Percentiles rank a stretch among this genome's conserved stretches.
These are phyloP conservation scores for Zaprionus nigranus DNA, from an alignment of 1,140 invertebrate species.

Conservation along the genomic window DNA sequence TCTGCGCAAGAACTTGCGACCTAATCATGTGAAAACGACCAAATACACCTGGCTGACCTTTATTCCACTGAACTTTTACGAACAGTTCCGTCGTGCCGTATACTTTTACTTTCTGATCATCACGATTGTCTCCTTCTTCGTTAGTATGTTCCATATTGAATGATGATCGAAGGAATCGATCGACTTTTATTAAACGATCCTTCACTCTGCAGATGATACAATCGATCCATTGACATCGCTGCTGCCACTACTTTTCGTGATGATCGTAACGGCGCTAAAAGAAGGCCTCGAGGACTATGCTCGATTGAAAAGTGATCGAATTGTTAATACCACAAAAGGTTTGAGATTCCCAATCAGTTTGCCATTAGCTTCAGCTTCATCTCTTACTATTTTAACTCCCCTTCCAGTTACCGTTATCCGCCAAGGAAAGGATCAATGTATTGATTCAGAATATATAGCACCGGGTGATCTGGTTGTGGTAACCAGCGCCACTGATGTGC, in stretches of 20 bases:
- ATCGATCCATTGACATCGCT: constrained; percentile 90
- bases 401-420: constrained; percentile 86
- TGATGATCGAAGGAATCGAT: neutral
- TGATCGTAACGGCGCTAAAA: constrained; percentile 90
- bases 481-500: constrained; percentile 88
- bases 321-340: constrained; percentile 88
- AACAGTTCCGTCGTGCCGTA: constrained; percentile 92
- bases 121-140: constrained; percentile 87
- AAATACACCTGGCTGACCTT: constrained; percentile 92
- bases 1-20: constrained; percentile 1
- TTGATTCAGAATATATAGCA: constrained; percentile 86
- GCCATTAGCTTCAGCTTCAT: neutral
- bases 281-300: constrained; percentile 94
- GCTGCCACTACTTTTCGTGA: constrained; percentile 91
- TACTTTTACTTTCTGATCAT: constrained; percentile 94
- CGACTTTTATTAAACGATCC: neutral
- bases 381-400: too few species aligned
- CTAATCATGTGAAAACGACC: constrained; percentile 87
- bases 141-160: constrained; percentile 85
- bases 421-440: constrained; percentile 85
- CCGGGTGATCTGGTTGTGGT: constrained; percentile 92
- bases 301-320: constrained; percentile 89
- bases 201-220: constrained; percentile 87
- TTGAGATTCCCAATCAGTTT: neutral
- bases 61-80: constrained; percentile 92